These are phyloP conservation scores for Agrypnia vestita DNA, from an alignment of 1,140 invertebrate genomes.

Conservation along the genomic window DNA sequence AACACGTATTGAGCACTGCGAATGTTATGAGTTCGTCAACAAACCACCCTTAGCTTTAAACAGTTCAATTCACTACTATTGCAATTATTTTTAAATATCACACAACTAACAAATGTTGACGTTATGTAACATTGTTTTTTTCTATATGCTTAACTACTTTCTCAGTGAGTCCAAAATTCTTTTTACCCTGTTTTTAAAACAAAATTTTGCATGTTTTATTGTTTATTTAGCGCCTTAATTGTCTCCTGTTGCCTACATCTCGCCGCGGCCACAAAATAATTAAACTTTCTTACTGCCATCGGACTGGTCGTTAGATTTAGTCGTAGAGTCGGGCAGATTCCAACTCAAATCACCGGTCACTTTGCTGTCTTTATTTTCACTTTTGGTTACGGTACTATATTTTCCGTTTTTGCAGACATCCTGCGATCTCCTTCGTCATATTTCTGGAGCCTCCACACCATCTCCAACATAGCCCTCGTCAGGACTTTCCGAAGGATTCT, in stretches of 20 bases:
- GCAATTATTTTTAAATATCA: not conserved
- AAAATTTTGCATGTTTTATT: conserved; percentile 3
- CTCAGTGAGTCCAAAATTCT: conserved; percentile 14
- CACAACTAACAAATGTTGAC: not conserved
- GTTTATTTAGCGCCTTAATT: not conserved
- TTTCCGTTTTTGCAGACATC: conserved; percentile 63
- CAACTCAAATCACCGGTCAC: conserved; percentile 51
- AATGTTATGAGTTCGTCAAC: not conserved
- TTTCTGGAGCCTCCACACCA: conserved; percentile 73
- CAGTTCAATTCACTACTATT: not conserved
- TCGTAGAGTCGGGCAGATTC: conserved; percentile 37
- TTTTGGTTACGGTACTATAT: conserved; percentile 34
- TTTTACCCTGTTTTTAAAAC: conserved; percentile 45
- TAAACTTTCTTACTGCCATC: conserved; percentile 49
- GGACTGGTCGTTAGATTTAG: conserved; percentile 36
- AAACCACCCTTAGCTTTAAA: not conserved
- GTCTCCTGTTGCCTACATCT: too few relatives aligned
- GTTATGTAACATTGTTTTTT: conserved; percentile 5
- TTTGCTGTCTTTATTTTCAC: conserved; percentile 55
- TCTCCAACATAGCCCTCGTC: conserved; percentile 92
- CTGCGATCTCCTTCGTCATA: conserved; percentile 76
- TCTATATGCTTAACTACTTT: not conserved
- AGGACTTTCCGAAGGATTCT: conserved; percentile 85
- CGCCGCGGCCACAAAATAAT: not conserved
- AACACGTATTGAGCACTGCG: conserved; percentile 53